These are phyloP conservation scores for Nemoura dubitans DNA, from an alignment of 2,888 invertebrate species.

Conservation along the genomic window DNA sequence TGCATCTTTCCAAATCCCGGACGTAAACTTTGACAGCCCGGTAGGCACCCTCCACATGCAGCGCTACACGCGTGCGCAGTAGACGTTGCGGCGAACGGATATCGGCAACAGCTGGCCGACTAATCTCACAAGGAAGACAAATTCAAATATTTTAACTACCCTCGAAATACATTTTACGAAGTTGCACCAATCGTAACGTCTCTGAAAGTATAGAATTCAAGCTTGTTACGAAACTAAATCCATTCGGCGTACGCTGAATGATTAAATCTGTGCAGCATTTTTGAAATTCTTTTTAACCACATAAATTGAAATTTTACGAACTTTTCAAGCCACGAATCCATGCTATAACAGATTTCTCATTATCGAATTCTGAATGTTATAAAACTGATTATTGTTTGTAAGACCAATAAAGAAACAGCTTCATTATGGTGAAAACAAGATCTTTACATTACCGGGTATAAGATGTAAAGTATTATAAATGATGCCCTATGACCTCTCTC, in stretches of 20 bases:
- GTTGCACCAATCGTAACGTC: not conserved
- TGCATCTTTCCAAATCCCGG: not conserved
- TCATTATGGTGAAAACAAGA: not conserved
- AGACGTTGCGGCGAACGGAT: not conserved
- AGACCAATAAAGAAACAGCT: not conserved
- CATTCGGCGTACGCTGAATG: no score
- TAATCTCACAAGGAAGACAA: not conserved
- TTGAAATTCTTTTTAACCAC: no score
- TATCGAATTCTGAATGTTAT: no score
- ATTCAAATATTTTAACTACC: not conserved
- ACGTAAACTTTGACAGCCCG: not conserved
- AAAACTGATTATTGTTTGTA: not conserved
- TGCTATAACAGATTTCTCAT: no score
- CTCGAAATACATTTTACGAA: not conserved
- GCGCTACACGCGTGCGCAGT: no score
- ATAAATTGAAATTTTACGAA: no score
- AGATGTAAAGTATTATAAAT: not conserved
- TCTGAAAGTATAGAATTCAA: not conserved
- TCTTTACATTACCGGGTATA: not conserved
- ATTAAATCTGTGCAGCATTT: no score
- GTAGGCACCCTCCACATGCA: not conserved
- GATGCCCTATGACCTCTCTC: not conserved
- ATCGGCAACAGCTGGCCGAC: not conserved
- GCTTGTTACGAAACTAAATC: not conserved
- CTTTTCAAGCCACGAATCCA: no score